Conservation (phyloP, 2,113 vertebrate genomes). For the Pomatorhinus ruficollis region DNA sequence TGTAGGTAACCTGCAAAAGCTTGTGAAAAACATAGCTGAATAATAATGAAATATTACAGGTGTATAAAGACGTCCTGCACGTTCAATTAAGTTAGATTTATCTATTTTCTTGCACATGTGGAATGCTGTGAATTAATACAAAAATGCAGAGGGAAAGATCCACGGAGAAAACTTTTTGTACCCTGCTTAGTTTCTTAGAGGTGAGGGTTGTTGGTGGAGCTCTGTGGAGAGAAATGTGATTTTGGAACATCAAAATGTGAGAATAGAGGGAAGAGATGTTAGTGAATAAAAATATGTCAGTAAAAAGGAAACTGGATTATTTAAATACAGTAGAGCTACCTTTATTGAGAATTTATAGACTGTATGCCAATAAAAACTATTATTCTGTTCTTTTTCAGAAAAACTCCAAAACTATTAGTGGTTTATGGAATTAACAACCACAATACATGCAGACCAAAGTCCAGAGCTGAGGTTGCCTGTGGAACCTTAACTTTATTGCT, state of each 20-base stretch:
- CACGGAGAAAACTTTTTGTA: background rate
- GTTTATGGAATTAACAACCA: background rate
- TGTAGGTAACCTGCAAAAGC: background rate
- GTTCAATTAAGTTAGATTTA: background rate
- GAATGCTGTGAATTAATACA: background rate
- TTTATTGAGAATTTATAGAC: background rate
- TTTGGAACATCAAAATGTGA: background rate
- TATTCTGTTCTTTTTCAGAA: background rate
- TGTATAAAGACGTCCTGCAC: background rate
- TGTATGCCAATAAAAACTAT: background rate
- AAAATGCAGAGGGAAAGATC: background rate
- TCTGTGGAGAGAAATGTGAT: background rate
- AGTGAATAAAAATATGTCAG: background rate
- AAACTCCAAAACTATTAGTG: background rate
- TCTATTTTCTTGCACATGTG: background rate
- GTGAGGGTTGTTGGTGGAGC: accelerated
- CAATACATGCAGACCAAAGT: background rate
- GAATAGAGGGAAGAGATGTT: background rate
- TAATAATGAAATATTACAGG: background rate
- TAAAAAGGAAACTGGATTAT: background rate
- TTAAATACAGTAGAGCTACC: background rate
- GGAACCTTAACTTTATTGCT: conserved; percentile 47
- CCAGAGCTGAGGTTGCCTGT: background rate
- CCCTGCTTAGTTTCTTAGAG: background rate
- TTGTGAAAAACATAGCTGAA: background rate